Evolutionary conservation across 2,888 invertebrate species (phyloP), one percentile per base, ranked within the genome.

Genomic region (Marronus borbonicus): DNA sequence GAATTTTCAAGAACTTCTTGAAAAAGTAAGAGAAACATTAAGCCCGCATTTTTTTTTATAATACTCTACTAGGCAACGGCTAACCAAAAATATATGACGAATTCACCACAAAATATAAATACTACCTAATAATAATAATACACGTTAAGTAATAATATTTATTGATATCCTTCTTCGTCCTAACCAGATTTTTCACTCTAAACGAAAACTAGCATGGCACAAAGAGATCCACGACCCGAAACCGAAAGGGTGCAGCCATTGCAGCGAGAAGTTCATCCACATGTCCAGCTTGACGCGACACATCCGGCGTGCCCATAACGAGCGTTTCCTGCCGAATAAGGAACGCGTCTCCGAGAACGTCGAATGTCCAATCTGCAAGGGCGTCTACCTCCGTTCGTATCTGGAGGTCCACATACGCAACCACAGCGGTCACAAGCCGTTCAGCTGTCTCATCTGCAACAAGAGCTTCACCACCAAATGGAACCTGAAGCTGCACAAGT

Each of bases 381-480:
- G 93, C 88, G 92, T 95, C 80, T 96, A 95, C 88, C 91, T 96
- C 78, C 92, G 94, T 79, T 91, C 94, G 8, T 96, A 96, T 79
- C 90, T 97, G 72, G 94, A 95, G 79, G 93, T 94, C 4, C 96
- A 96, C 86, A 91, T 96, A 87, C 91, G 92, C 28, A 95, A 94
- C 70, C 97, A 97, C 89, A 92, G 92, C 82, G 93, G 95, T 81
- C 91, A 93, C 86, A 91, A 93, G 76, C 95, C 95, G n/a, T 94
- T 92, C 89, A 90, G 92, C 79, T 97, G 97, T 89, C 90, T 93
- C 76, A 93, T 96, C 76, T 97, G 97, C 89, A 94, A 93, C 86
- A 96, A 96, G 87, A 91, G 93, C 44, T 97, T 97, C 89, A 94
- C 95, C 83, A 96, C 96, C 82, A 96, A 96, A 87, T 97, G 96